Conservation (phyloP, 2,888 invertebrate species). For the Acleris sparsana region DNA sequence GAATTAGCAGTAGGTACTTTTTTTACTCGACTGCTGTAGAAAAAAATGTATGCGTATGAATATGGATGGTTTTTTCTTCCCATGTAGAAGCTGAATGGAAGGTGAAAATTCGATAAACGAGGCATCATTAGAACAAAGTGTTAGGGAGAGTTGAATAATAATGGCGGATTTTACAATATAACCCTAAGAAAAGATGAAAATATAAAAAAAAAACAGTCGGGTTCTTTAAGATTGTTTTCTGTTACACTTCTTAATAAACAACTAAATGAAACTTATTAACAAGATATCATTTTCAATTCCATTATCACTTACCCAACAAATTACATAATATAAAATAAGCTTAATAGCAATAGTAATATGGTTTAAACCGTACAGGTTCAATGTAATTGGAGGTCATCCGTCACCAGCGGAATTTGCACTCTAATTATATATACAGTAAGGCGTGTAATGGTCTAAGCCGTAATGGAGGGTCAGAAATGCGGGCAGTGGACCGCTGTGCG, state of each 20-base stretch:
- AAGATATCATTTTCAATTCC: conserved; percentile 5
- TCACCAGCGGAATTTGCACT: conserved; percentile 4
- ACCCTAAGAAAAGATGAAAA: too few relatives aligned
- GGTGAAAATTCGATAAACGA: too few relatives aligned
- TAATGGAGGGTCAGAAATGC: conserved; percentile 48
- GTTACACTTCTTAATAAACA: neutral
- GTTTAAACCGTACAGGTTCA: conserved; percentile 20
- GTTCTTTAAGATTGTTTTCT: too few relatives aligned
- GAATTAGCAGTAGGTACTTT: too few relatives aligned
- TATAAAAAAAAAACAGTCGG: too few relatives aligned
- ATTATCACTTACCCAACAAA: conserved; percentile 7
- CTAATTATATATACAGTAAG: conserved; percentile 5
- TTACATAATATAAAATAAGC: conserved; percentile 13
- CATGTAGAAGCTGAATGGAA: too few relatives aligned
- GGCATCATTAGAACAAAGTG: too few relatives aligned
- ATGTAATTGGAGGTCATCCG: conserved; percentile 22
- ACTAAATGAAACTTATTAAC: conserved; percentile 8
- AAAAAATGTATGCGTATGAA: too few relatives aligned
- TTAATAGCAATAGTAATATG: conserved; percentile 18
- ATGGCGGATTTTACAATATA: too few relatives aligned
- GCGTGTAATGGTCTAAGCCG: conserved; percentile 27
- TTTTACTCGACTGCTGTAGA: too few relatives aligned
- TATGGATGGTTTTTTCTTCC: too few relatives aligned
- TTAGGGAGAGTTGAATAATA: too few relatives aligned
- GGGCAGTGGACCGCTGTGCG: conserved; percentile 51